Evolutionary conservation across 2,113 vertebrate genomes (phyloP), one percentile per base, ranked within the genome.

Genomic region (Eulemur macaco): DNA sequence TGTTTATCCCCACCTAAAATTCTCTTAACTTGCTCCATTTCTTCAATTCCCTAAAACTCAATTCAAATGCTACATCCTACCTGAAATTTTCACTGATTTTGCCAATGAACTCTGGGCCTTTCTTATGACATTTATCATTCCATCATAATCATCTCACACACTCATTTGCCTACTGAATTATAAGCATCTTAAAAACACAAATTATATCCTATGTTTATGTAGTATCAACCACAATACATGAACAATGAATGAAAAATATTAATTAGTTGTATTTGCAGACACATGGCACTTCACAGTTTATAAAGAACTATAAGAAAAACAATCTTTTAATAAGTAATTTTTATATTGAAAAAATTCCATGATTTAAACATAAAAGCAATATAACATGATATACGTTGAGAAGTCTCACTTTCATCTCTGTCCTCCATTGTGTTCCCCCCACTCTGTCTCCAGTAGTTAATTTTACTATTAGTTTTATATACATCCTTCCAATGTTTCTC

Each of bases 281-380:
- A 81, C n/a, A 15, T 63, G 21, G 18, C 6, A 81, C 29, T 89
- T 56, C 42, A 64, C 29, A 50, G 27, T 74, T 85, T 60, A 80
- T 81, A 68, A 89, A 86, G 47, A 89, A 39, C 17, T 25, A 11
- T 15, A 39, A n/a, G 29, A 60, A 50, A 71, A 76, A 31, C 9
- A 86, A 73, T 34, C 8, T 66, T 91, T 71, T 42, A 42, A 86
- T 91, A 76, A 23, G 66, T 68, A 58, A 81, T 52, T 90, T 73
- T 82, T 68, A 0, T 21, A 77, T 6, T 58, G 42, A n/a, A 81
- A 80, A 52, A 95, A 80, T 90, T 76, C 45, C 37, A 58, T 15
- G 39, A 42, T 69, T 90, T 29, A 93, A 93, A 84, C 86, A 77
- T 63, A 6, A 86, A 89, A 86, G 80, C 37, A 96, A 54, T 10